Conservation (phyloP, 1,140 invertebrate species). For the Meloidogyne chitwoodi region DNA sequence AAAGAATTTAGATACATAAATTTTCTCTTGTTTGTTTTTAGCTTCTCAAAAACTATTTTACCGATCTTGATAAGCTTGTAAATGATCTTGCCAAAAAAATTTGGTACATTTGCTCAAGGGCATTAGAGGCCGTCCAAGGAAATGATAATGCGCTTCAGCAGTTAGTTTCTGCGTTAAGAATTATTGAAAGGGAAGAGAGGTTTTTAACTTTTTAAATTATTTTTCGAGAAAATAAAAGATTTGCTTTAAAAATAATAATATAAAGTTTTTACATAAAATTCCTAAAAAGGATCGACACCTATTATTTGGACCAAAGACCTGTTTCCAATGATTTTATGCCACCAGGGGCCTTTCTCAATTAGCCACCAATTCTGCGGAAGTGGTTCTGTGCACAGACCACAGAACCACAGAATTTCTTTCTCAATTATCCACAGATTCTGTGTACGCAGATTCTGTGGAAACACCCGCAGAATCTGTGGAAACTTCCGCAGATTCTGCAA, state of each 20-base stretch:
- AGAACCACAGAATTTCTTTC: too few relatives aligned
- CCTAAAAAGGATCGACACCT: conserved; percentile 57
- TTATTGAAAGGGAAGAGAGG: conserved; percentile 93
- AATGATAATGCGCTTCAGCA: conserved; percentile 88
- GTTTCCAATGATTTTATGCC: conserved; percentile 72
- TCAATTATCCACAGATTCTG: too few relatives aligned
- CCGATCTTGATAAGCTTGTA: conserved; percentile 85
- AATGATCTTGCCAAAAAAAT: conserved; percentile 84
- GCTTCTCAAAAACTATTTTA: conserved; percentile 84
- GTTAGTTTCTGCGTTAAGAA: conserved; percentile 88
- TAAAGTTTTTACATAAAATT: conserved; percentile 52
- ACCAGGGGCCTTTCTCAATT: too few relatives aligned
- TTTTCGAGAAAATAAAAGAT: too few relatives aligned
- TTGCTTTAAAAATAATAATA: too few relatives aligned
- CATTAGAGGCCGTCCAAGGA: conserved; percentile 85
- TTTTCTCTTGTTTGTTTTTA: conserved; percentile 35
- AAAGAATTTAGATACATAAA: not conserved
- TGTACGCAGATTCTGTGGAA: too few relatives aligned
- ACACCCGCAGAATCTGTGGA: too few relatives aligned
- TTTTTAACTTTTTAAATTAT: conserved; percentile 61
- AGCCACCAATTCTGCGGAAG: too few relatives aligned
- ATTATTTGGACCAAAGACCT: conserved; percentile 55
- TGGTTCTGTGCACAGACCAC: too few relatives aligned
- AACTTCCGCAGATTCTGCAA: too few relatives aligned
- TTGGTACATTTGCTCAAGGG: conserved; percentile 78